Conservation (phyloP, 2,888 invertebrate species). For the Eupsilia transversa region DNA sequence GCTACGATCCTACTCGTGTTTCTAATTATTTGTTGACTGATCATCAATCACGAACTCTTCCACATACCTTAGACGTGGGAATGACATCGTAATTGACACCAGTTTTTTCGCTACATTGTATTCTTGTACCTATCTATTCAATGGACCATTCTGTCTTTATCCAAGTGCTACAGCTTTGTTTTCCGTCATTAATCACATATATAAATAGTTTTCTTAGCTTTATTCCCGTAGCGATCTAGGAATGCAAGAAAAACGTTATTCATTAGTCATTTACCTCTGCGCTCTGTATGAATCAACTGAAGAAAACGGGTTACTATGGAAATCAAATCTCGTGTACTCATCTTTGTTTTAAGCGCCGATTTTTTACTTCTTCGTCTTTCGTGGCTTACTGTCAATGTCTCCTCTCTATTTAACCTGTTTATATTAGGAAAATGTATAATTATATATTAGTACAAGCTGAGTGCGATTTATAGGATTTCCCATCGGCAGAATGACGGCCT, state of each 20-base stretch:
- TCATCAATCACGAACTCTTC: not conserved
- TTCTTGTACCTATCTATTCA: constrained; percentile 18
- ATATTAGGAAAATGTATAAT: not conserved
- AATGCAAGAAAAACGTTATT: constrained; percentile 50
- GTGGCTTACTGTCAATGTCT: constrained; percentile 7
- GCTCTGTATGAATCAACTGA: constrained; percentile 41
- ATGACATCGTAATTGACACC: constrained; percentile 37
- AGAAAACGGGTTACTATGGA: constrained; percentile 39
- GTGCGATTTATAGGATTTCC: too few species aligned
- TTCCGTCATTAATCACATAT: constrained; percentile 46
- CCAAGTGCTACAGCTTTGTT: constrained; percentile 26
- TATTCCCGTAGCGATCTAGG: constrained; percentile 41
- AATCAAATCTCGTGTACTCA: constrained; percentile 14
- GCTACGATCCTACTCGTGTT: not conserved
- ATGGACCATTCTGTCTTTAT: not conserved
- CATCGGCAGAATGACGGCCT: too few species aligned
- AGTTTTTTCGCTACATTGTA: constrained; percentile 27
- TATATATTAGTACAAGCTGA: not conserved
- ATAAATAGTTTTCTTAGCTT: constrained; percentile 37
- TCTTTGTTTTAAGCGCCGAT: constrained; percentile 23
- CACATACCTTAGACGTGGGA: constrained; percentile 16
- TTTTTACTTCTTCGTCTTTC: constrained; percentile 27
- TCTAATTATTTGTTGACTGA: constrained; percentile 5
- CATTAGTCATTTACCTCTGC: constrained; percentile 38
- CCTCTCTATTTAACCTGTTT: not conserved